These are phyloP conservation scores for Conus ventricosus DNA, from an alignment of 1,140 invertebrate genomes.

Conservation along the genomic window DNA sequence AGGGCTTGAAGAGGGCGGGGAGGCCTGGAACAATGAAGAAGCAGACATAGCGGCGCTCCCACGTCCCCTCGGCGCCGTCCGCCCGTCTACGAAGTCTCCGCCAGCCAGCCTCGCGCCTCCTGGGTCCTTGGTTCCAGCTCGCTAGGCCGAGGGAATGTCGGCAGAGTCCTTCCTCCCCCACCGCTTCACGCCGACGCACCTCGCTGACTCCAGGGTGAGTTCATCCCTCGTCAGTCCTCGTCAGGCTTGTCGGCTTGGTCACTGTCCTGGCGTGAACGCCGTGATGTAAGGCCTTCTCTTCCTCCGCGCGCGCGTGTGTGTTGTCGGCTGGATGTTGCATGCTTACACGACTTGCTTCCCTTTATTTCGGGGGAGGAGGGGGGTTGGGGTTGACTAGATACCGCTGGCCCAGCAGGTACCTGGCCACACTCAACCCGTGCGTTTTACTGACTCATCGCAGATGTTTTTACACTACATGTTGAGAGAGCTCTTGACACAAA, in stretches of 20 bases:
- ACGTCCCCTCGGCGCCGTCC: conserved; percentile 4
- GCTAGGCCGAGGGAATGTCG: conserved; percentile 4
- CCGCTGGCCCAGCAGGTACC: too few species aligned
- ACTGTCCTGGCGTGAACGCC: too few species aligned
- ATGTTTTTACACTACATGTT: too few species aligned
- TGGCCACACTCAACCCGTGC: not conserved
- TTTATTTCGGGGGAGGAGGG: too few species aligned
- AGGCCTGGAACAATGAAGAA: conserved; percentile 8
- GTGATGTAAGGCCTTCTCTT: too few species aligned
- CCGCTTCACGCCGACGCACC: not conserved
- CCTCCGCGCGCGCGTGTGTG: too few species aligned
- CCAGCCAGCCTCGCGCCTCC: not conserved
- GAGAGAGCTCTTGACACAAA: too few species aligned
- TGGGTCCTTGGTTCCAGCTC: not conserved
- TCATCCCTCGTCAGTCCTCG: not conserved
- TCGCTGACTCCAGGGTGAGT: not conserved
- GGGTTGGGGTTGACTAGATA: too few species aligned
- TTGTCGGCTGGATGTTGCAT: too few species aligned
- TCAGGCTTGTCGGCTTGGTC: not conserved
- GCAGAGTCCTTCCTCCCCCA: not conserved
- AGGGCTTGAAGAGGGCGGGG: conserved; percentile 12
- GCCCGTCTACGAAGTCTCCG: not conserved
- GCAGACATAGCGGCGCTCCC: conserved; percentile 22
- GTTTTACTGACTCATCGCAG: too few species aligned
- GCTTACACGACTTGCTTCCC: too few species aligned